Conservation (phyloP, 2,888 invertebrate species). For the Chalcis sispes region DNA sequence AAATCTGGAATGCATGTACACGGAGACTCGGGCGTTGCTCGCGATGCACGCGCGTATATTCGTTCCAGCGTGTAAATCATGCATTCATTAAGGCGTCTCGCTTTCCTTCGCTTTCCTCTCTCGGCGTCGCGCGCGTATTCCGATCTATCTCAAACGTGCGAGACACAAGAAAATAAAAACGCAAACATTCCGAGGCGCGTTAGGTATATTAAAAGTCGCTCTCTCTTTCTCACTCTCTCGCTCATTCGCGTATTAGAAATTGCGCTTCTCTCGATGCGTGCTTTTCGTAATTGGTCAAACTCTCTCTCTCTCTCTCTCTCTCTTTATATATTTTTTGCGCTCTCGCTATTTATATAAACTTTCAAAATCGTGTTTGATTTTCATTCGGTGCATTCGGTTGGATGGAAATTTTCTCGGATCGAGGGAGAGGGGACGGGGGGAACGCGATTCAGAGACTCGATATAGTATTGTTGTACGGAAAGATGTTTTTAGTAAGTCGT, state of each 20-base stretch:
- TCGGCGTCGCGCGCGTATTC: too few species aligned
- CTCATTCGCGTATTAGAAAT: not conserved
- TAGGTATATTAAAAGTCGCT: not conserved
- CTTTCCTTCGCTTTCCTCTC: conserved; percentile 6
- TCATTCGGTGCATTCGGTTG: conserved; percentile 2
- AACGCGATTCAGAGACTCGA: too few species aligned
- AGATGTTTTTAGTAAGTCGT: too few species aligned
- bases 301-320: not conserved
- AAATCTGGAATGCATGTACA: conserved; percentile 32
- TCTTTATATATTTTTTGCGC: not conserved
- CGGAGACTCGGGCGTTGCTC: not conserved
- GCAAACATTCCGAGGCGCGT: not conserved
- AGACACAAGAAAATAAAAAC: too few species aligned
- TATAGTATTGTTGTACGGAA: too few species aligned
- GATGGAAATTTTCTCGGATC: too few species aligned
- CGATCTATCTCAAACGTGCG: too few species aligned
- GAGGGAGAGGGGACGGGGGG: too few species aligned
- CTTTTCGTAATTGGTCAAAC: conserved; percentile 41
- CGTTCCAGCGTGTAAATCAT: conserved; percentile 55
- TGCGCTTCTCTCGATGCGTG: not conserved
- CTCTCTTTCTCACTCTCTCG: too few species aligned
- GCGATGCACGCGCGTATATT: conserved; percentile 26
- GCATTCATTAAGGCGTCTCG: conserved; percentile 46
- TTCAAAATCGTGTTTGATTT: conserved; percentile 31
- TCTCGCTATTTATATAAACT: not conserved